Base-by-base conservation (phyloP, 2,888 invertebrate genomes). In the Hofmannophila pseudospretella region DNA sequence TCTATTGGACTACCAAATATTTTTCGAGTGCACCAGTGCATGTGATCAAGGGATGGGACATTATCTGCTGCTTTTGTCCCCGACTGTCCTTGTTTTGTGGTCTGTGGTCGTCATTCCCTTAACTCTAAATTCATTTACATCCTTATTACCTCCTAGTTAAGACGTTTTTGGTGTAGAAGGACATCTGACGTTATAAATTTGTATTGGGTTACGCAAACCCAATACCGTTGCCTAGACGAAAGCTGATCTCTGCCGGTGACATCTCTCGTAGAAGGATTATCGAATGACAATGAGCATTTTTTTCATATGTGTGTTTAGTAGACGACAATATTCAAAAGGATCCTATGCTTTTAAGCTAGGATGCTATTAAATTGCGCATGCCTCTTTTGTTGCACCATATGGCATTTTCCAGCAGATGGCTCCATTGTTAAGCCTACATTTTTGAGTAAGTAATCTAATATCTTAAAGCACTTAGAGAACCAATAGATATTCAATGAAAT, bases 1-100 rank as follows among this genome's bases (percentile, higher is more conserved):
- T 61, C 58, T 65, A 68, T 74, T 67, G 66, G 65, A 68, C 67
- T 67, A 68, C 69, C 69, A 76, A 81, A 80, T 70, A 79, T 70
- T 81, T 80, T 84, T 79, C 71, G 67, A 67, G 71, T 64, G 75
- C 82, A 86, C 56, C 81, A 73, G 77, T 74, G 85, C 85, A 86
- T 86, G 81, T 85, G 82, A 86, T 86, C 85, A 85, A 78, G 77
- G 84, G 84, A 85, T 82, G 76, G 75, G 71, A 85, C 75, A 80
- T 79, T 81, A 84, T 84, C 73, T 78, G 67, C 57, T 61, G 58
- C 75, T 74, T 73, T 80, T 81, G 76, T 77, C 69, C 67, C 46
- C 64, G 50, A 51, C 58, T 72, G 74, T 77, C 72, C 80, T 76
- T 74, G 68, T 74, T 73, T 67, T 80, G 84, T 65, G 82, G 85